A percentile compares a stretch with the other conserved stretches of the same genome.
These are phyloP conservation scores for Albula goreensis DNA, from an alignment of 2,113 vertebrate species.

Conservation along the genomic window DNA sequence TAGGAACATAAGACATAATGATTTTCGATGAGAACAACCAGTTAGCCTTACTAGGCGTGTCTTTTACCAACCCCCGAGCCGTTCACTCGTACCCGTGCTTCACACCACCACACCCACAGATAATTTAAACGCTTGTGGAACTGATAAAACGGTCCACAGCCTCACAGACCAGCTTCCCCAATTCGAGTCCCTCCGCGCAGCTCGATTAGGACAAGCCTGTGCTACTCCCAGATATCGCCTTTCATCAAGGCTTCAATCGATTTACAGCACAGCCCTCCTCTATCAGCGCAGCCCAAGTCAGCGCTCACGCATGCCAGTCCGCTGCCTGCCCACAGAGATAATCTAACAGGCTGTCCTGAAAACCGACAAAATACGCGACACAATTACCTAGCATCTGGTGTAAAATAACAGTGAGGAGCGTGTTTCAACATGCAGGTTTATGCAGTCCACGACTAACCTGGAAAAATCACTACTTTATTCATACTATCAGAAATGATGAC, in stretches of 20 bases:
- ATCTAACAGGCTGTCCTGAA: not conserved
- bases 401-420: not conserved
- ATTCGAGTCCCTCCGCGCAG: not conserved
- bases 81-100: not conserved
- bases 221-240: constrained; percentile 6
- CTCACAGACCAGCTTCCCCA: not conserved
- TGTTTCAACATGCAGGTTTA: not conserved
- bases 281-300: not conserved
- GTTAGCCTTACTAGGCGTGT: too few relatives aligned
- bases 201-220: not conserved
- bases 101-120: not conserved
- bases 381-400: not conserved
- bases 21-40: too few relatives aligned
- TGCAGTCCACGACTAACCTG: too few relatives aligned
- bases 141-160: not conserved
- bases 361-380: not conserved
- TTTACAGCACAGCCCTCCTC: not conserved
- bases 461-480: too few relatives aligned
- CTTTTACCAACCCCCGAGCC: too few relatives aligned
- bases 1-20: too few relatives aligned
- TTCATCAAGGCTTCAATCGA: not conserved
- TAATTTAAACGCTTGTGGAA: not conserved
- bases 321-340: constrained; percentile 27
- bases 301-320: not conserved
- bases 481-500: too few relatives aligned